A percentile compares a stretch with the other conserved stretches of the same genome.
These are phyloP conservation scores for Mystacides longicornis DNA, from an alignment of 2,888 invertebrate species.

Conservation along the genomic window DNA sequence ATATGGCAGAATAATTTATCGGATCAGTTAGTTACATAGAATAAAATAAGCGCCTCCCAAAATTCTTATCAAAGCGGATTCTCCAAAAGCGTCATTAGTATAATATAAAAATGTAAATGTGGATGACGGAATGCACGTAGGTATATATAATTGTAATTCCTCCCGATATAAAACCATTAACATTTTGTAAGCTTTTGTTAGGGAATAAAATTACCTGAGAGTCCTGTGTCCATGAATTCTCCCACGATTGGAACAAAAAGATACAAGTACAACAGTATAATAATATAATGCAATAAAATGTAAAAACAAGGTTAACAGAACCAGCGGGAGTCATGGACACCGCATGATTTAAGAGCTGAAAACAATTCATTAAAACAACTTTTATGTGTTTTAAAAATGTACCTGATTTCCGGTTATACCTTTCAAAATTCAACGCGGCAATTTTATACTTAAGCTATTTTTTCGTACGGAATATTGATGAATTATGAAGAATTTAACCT, in stretches of 20 bases:
- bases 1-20: no score
- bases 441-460: no score
- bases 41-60: no score
- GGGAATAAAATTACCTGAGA: neutral
- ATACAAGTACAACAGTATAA: neutral
- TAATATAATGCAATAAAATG: neutral
- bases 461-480: no score
- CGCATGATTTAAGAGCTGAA: constrained; percentile 17
- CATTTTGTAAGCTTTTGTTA: constrained; percentile 9
- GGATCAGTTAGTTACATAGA: no score
- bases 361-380: constrained; percentile 7
- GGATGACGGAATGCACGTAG: neutral
- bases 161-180: constrained; percentile 11
- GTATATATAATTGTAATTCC: neutral
- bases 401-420: no score
- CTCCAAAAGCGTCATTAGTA: no score
- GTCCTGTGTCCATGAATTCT: constrained; percentile 15
- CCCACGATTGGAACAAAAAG: constrained; percentile 19
- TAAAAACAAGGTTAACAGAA: constrained; percentile 18
- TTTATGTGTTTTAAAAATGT: constrained; percentile 5
- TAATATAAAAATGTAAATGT: neutral
- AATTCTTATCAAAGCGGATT: no score
- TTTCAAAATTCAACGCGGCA: no score
- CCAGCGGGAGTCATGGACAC: constrained; percentile 11
- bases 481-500: no score